phyloP scores from a whole-genome alignment of 2,888 invertebrate genomes.

The Drosophila histrio region DNA sequence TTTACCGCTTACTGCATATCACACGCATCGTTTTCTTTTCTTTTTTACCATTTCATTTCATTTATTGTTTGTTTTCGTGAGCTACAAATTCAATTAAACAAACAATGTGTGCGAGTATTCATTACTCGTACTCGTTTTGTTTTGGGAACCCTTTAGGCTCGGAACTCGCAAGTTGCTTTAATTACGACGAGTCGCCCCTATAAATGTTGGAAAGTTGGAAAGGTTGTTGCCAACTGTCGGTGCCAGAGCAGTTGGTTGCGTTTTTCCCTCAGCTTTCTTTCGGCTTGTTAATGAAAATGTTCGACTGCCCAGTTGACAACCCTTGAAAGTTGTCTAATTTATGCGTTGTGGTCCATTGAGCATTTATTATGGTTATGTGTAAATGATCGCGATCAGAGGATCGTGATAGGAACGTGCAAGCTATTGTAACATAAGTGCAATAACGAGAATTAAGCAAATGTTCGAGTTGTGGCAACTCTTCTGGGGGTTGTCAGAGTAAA shows the following conservation, averaged over 20 bases:
- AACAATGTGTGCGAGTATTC: constrained; percentile 34
- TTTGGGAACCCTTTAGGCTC: constrained; percentile 43
- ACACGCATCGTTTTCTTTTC: constrained; percentile 35
- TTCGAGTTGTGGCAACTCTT: not conserved
- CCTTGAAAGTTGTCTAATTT: constrained; percentile 54
- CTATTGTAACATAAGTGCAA: constrained; percentile 53
- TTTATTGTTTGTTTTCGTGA: constrained; percentile 51
- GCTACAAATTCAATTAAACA: constrained; percentile 72
- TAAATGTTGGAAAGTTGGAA: constrained; percentile 25
- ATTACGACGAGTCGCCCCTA: constrained; percentile 63
- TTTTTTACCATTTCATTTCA: not conserved
- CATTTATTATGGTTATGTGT: constrained; percentile 41
- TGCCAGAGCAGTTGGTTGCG: constrained; percentile 29
- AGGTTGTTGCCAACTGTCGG: constrained; percentile 39
- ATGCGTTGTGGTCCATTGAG: constrained; percentile 66
- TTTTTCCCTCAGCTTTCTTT: constrained; percentile 10
- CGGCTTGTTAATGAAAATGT: constrained; percentile 63
- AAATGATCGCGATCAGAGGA: constrained; percentile 31
- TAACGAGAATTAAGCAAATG: constrained; percentile 5
- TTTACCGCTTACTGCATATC: constrained; percentile 69
- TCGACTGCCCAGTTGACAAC: constrained; percentile 40
- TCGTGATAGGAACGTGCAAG: constrained; percentile 28
- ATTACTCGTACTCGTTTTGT: constrained; percentile 7
- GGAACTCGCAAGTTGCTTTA: constrained; percentile 38
- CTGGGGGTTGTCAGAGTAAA: constrained; percentile 31